phyloP scores from a whole-genome alignment of 2,888 invertebrate genomes.

The Nycteola revayana region DNA sequence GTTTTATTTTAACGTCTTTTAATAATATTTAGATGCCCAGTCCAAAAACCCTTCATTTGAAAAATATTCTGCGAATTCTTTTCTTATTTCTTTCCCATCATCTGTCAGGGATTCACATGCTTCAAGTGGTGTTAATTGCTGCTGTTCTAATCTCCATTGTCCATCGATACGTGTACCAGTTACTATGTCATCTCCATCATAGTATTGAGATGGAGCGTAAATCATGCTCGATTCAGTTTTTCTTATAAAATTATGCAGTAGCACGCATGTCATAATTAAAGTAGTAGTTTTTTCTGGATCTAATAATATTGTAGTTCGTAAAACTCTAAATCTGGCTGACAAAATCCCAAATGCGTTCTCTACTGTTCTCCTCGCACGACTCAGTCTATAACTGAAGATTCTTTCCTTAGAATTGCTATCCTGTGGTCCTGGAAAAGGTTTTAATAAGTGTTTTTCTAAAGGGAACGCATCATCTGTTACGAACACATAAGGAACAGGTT shows the following conservation, averaged over 20 bases:
- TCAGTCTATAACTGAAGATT: conserved; percentile 28
- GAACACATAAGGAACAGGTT: conserved; percentile 24
- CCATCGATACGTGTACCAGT: conserved; percentile 25
- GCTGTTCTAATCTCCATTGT: conserved; percentile 28
- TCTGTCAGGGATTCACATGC: conserved; percentile 25
- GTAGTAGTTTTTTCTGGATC: conserved; percentile 29
- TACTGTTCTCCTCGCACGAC: conserved; percentile 26
- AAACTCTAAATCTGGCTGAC: conserved; percentile 22
- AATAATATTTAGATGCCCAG: conserved; percentile 26
- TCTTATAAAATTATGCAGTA: conserved; percentile 25
- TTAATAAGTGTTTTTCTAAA: conserved; percentile 17
- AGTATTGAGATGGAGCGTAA: conserved; percentile 25
- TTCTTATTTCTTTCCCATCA: conserved; percentile 31
- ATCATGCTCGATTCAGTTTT: conserved; percentile 17
- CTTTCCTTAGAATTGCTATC: conserved; percentile 26
- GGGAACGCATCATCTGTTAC: conserved; percentile 29
- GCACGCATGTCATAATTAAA: conserved; percentile 27
- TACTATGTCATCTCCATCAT: conserved; percentile 19
- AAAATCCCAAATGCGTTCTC: conserved; percentile 29
- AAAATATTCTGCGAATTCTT: conserved; percentile 30
- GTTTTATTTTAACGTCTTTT: conserved; percentile 19
- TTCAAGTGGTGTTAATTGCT: conserved; percentile 30
- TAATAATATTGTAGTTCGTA: conserved; percentile 26
- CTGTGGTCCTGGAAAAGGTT: conserved; percentile 27
- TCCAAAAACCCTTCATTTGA: conserved; percentile 25